Evolutionary conservation across 2,888 invertebrate genomes (phyloP).

Genomic region (Brachypalpus laphriformis): DNA sequence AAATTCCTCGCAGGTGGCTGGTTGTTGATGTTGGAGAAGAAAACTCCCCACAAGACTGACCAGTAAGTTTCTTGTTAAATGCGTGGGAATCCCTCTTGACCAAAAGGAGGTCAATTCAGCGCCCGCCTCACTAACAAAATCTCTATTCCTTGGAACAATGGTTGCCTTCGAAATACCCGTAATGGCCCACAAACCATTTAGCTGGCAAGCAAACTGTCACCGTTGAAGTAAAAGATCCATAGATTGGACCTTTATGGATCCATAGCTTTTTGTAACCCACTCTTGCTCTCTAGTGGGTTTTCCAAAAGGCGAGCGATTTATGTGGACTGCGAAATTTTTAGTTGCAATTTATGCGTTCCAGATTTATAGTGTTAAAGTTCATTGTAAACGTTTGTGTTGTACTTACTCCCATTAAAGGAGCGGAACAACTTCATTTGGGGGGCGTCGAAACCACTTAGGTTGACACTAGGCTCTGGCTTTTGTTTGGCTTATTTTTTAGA

Average conservation of each 20-base stretch:
- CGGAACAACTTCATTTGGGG: slow-evolving; percentile 62
- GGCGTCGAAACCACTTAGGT: slow-evolving; percentile 64
- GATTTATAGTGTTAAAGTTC: slow-evolving; percentile 72
- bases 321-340: slow-evolving; percentile 45
- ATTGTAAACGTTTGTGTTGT: slow-evolving; percentile 50
- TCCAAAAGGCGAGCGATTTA: slow-evolving; percentile 61
- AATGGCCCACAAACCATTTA: slow-evolving; percentile 34
- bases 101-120: slow-evolving; percentile 52
- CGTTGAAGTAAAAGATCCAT: slow-evolving; percentile 31
- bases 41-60: neutral
- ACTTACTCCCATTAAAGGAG: slow-evolving; percentile 56
- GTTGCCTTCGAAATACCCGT: slow-evolving; percentile 9
- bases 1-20: slow-evolving; percentile 56
- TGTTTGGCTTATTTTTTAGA: slow-evolving; percentile 5
- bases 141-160: slow-evolving; percentile 23
- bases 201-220: slow-evolving; percentile 41
- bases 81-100: slow-evolving; percentile 59
- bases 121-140: slow-evolving; percentile 15
- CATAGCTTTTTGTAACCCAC: slow-evolving; percentile 56
- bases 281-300: slow-evolving; percentile 47
- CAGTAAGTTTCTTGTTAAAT: slow-evolving; percentile 25
- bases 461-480: slow-evolving; percentile 50
- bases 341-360: slow-evolving; percentile 69
- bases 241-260: slow-evolving; percentile 50
- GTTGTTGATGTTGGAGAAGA: slow-evolving; percentile 20